Percentiles rank a stretch among this genome's conserved stretches.
These are phyloP conservation scores for Arrhopalites spinosus DNA, from an alignment of 2,888 invertebrate species.

Conservation along the genomic window DNA sequence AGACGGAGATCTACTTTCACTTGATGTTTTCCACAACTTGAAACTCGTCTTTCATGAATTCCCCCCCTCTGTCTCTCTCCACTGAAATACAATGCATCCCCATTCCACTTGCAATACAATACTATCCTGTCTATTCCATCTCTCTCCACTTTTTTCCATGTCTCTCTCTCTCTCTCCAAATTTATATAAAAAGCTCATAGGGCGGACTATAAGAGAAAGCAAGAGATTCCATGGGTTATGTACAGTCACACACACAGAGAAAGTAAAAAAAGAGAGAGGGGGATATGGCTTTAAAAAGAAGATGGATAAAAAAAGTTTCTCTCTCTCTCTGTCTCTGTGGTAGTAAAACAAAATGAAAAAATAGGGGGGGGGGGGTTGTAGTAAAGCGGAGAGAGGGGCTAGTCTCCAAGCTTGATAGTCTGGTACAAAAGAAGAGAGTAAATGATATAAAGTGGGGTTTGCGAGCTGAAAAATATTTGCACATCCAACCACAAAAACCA, in stretches of 20 bases:
- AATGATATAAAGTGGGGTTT: background rate
- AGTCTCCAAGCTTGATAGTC: too few species aligned
- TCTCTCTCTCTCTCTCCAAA: background rate
- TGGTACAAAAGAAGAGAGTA: too few species aligned
- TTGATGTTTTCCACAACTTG: background rate
- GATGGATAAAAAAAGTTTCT: slow-evolving; percentile 15
- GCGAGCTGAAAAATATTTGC: slow-evolving; percentile 3
- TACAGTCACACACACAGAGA: too few species aligned
- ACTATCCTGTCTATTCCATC: background rate
- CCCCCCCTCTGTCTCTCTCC: background rate
- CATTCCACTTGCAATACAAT: background rate
- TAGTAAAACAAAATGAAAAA: slow-evolving; percentile 35
- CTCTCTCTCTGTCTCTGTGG: slow-evolving; percentile 8
- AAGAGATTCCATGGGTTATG: too few species aligned
- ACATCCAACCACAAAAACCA: background rate
- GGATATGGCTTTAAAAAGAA: slow-evolving; percentile 14
- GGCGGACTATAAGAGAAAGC: too few species aligned
- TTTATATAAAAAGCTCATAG: background rate
- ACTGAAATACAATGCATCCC: background rate
- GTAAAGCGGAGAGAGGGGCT: background rate
- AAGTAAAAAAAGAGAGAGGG: background rate
- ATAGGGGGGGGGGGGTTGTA: background rate
- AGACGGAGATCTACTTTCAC: background rate
- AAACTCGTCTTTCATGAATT: background rate
- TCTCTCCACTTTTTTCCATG: background rate